phyloP scores from a whole-genome alignment of 2,797 vertebrate species.

The Pempheris klunzingeri region DNA sequence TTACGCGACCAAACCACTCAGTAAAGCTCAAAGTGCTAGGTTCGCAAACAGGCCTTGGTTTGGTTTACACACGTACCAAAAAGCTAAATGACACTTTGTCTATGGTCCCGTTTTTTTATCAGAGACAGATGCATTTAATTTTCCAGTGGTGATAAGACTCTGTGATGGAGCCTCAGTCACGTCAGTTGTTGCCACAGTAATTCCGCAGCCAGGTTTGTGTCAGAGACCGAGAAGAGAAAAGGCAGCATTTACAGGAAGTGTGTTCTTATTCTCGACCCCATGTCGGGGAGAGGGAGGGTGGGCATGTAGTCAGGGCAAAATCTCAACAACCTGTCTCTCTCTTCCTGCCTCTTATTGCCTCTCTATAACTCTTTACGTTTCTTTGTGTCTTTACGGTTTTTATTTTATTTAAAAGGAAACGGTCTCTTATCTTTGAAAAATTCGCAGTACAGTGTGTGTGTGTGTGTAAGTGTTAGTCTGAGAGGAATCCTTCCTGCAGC shows the following conservation, averaged over 20 bases:
- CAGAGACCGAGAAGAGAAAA: neutral
- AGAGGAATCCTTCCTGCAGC: conserved; percentile 36
- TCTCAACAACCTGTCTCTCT: conserved; percentile 4
- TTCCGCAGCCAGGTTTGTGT: neutral
- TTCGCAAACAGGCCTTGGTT: neutral
- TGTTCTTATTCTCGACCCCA: conserved; percentile 21
- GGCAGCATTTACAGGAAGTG: conserved; percentile 62
- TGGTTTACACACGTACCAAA: neutral
- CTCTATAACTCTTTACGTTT: neutral
- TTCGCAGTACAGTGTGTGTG: neutral
- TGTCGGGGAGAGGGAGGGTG: neutral
- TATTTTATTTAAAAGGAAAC: neutral
- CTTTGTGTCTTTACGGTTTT: neutral
- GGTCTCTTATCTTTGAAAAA: neutral
- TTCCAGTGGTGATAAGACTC: neutral
- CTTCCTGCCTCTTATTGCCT: neutral
- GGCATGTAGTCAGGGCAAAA: conserved; percentile 17
- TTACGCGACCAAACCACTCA: neutral
- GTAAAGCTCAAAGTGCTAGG: neutral
- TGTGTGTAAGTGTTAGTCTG: neutral
- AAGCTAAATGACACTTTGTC: neutral
- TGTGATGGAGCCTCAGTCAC: neutral
- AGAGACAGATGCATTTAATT: neutral
- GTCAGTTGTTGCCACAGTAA: neutral
- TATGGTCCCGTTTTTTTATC: neutral